Evolutionary conservation across 2,113 vertebrate species (phyloP), one percentile per base, ranked within the genome.

Genomic region (Oryzias curvinotus): DNA sequence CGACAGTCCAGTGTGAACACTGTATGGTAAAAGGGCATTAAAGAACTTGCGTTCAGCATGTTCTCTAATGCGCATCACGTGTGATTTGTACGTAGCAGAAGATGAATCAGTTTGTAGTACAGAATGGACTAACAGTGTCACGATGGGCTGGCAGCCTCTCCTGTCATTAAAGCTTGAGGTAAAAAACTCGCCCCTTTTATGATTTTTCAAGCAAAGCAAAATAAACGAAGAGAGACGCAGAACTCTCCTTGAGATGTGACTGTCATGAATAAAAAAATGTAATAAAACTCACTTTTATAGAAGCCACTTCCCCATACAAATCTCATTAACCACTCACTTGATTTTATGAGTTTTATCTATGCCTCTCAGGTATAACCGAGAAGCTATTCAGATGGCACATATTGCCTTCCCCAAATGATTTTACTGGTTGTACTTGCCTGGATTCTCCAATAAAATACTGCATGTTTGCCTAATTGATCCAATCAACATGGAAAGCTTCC

Each of bases 281-380:
- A 41, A 56, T 70, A 55, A 71, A 71, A 64, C 4, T 10, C 36
- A 48, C 7, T 43, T 71, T 79, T 64, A 42, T 55, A 56, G 62
- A 62, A 60, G 64, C 66, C 48, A n/a, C 17, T 52, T 68, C 68
- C 50, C 71, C 50, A 46, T 63, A 49, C 66, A 59, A 72, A 62
- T 65, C 59, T 83, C 70, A 77, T 81, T 75, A 77, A 80, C 72
- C 75, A 85, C 48, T 57, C 70, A 60, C 68, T 80, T 79, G 62
- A 62, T 73, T 85, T 86, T 78, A 79, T 53, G 47, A 43, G 21
- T 73, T 75, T 72, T 72, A 76, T 65, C 64, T 43, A 15, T 57
- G 44, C 45, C 78, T 68, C 64, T 14, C 26, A 68, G 68, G 53
- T 56, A 46, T 50, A 57, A 57, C 65, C 36, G 59, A 54, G 26